Evolutionary conservation across 2,113 vertebrate species (phyloP).

Genomic region (Microtus richardsoni): DNA sequence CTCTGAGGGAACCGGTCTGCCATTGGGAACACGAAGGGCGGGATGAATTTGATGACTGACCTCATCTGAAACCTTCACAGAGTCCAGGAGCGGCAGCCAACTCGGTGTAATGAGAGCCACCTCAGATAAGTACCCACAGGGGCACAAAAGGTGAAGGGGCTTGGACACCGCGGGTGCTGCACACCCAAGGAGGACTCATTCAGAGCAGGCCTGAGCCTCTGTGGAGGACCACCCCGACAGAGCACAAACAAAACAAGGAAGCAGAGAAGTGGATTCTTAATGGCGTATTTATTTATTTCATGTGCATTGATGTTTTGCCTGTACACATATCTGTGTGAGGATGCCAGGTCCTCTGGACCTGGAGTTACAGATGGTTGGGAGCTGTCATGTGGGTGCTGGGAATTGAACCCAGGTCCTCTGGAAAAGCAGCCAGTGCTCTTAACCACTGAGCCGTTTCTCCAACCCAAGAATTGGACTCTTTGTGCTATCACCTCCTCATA

Average conservation of each 20-base stretch:
- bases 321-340: no score
- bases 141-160: neutral
- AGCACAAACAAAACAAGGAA: neutral
- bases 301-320: no score
- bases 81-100: neutral
- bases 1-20: neutral
- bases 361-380: no score
- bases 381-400: no score
- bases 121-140: neutral
- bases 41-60: neutral
- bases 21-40: neutral
- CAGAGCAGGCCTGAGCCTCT: neutral
- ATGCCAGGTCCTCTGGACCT: no score
- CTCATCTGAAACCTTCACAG: neutral
- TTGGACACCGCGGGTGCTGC: neutral
- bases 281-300: no score
- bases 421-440: no score
- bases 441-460: no score
- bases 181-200: neutral
- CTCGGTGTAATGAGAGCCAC: neutral
- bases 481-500: no score
- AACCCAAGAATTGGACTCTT: no score
- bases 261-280: neutral
- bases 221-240: neutral
- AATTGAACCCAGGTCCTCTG: no score